Base-by-base conservation (phyloP, 2,113 vertebrate species). In the Agelaius tricolor region DNA sequence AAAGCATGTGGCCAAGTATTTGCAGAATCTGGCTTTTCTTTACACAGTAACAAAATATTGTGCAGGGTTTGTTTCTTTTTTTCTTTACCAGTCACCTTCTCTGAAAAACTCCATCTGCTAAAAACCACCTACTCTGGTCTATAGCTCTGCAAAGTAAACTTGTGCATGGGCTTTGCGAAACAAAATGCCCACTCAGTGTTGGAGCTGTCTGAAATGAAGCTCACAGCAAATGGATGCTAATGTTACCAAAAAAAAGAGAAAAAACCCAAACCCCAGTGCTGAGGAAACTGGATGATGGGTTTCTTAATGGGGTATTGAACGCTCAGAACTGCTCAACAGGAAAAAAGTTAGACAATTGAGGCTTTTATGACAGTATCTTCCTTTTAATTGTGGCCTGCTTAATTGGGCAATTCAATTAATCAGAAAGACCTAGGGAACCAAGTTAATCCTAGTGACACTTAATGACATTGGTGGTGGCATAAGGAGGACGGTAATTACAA, bases 381-480 rank as follows among this genome's bases (percentile, higher is more conserved):
- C 63, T 81, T 94, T 96, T 93, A 91, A 95, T 94, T 93, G 89
- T 62, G 84, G 89, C 33, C 86, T 46, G 78, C 63, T 87, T 96
- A 95, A 96, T 55, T 83, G 90, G 54, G 67, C 85, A 90, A 91
- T 95, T 72, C 87, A 90, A 91, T 95, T 97, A 94, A 96, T 96
- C 82, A 74, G 91, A 67, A 93, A 94, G 63, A 93, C 81, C 67
- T 58, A 76, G 87, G 93, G 89, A 97, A 76, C n/a, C 6, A 14
- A 71, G 63, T 76, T 83, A 89, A 87, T 76, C 71, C 78, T 93
- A 96, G 95, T 93, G 91, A 73, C 63, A 68, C 58, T 79, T 81
- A 91, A 93, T 87, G 91, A 58, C 91, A 84, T 37, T 49, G 87
- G 67, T 26, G n/a, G 81, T 39, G 37, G 79, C 6, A 1, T 69